Percentiles rank a stretch among this genome's conserved stretches.
Conservation (phyloP, 1,140 invertebrate species). For the honey bee (Apis mellifera) region DNA sequence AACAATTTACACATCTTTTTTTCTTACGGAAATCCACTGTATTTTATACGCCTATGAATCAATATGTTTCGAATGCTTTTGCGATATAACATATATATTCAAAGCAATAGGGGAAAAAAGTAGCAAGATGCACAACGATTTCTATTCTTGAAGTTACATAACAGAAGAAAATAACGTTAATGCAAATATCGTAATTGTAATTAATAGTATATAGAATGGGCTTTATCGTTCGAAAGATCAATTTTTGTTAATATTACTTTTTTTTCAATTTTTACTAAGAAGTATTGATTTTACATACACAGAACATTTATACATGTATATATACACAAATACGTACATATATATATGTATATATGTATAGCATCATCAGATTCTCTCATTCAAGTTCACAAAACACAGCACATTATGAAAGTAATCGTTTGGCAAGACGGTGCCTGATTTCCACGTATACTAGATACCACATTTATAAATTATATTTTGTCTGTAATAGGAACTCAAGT, state of each 20-base stretch:
- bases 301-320: constrained; percentile 68
- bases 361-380: constrained; percentile 28
- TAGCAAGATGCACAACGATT: neutral
- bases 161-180: constrained; percentile 20
- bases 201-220: neutral
- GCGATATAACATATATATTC: constrained; percentile 11
- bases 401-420: constrained; percentile 54
- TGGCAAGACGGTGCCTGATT: constrained; percentile 53
- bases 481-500: constrained; percentile 63
- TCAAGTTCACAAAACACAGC: constrained; percentile 55
- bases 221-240: constrained; percentile 11
- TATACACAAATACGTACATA: constrained; percentile 37
- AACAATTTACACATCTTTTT: constrained; percentile 32
- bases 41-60: constrained; percentile 48
- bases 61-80: constrained; percentile 31
- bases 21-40: constrained; percentile 45
- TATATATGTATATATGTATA: constrained; percentile 52
- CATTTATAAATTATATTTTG: constrained; percentile 62
- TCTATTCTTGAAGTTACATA: constrained; percentile 1
- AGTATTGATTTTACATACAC: constrained; percentile 64
- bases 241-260: constrained; percentile 4
- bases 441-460: constrained; percentile 66
- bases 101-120: constrained; percentile 5
- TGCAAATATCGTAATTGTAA: neutral
- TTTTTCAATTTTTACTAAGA: constrained; percentile 42